Conservation (phyloP, 1,140 invertebrate species). For the Macrobrachium nipponense region DNA sequence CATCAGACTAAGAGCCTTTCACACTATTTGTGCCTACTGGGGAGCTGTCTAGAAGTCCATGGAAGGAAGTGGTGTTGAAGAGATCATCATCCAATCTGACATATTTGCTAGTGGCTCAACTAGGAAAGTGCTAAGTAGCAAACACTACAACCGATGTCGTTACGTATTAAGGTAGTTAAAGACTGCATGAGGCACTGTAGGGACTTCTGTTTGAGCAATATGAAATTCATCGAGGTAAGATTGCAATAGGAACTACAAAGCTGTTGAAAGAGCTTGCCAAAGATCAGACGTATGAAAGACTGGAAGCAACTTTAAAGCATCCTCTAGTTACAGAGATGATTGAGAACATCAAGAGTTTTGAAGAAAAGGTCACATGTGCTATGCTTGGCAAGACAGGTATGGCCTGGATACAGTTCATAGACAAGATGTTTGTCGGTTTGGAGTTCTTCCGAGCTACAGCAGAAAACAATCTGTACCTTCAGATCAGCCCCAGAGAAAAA, state of each 20-base stretch:
- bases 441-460: background rate
- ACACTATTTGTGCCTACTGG: no score
- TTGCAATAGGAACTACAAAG: slow-evolving; percentile 11
- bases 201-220: slow-evolving; percentile 21
- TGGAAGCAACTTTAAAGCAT: slow-evolving; percentile 7
- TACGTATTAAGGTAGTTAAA: slow-evolving; percentile 8
- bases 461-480: slow-evolving; percentile 16
- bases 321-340: background rate
- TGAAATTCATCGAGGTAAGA: slow-evolving; percentile 26
- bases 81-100: slow-evolving; percentile 8
- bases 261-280: slow-evolving; percentile 22
- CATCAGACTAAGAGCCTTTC: no score
- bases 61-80: slow-evolving; percentile 1
- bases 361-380: slow-evolving; percentile 13
- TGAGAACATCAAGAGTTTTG: slow-evolving; percentile 13
- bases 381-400: slow-evolving; percentile 11
- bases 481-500: slow-evolving; percentile 16
- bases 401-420: slow-evolving; percentile 20
- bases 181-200: slow-evolving; percentile 19
- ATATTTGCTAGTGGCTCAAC: background rate
- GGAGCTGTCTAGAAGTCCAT: no score
- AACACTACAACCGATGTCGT: slow-evolving; percentile 14
- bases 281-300: slow-evolving; percentile 15
- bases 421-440: slow-evolving; percentile 15
- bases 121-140: slow-evolving; percentile 7